Evolutionary conservation across 2,113 vertebrate genomes (phyloP), one percentile per base, ranked within the genome.

Genomic region (Xenotilapia flavipinnis): DNA sequence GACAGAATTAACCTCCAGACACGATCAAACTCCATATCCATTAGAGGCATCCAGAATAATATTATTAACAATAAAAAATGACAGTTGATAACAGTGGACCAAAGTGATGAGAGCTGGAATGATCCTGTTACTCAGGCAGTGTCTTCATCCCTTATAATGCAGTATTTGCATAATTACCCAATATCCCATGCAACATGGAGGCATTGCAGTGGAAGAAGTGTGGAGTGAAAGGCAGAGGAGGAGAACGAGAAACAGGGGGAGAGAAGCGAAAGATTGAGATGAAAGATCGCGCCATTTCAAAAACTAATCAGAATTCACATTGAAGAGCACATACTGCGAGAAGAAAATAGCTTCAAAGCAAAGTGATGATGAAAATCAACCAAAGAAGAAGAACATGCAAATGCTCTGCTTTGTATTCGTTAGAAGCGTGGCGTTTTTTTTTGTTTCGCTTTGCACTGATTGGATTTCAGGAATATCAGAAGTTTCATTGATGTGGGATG

Each of bases 1-100:
- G 93, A 94, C 87, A 91, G 23, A 95, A 94, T 94, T 93, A 95
- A 96, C 93, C 94, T 89, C 88, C 56, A 90, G 92, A 89, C 83
- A 86, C 81, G 19, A 95, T 93, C 92, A 93, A 87, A 92, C 92
- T 87, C 86, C 6, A 83, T 90, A 80, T 62, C 93, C 87, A 93
- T 92, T 85, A 84, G 87, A 89, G 54, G 79, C 83, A 87, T 80
- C 62, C 87, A 82, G 82, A 62, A 79, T 80, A 54, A 87, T 83
- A 85, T 85, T 65, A 88, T 87, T 14, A 42, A 55, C 68, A 80
- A 36, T 45, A 86, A 83, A 90, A 91, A 33, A 1, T 14, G 53
- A 86, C 13, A 77, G 68, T 85, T 83, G 86, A 82, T 89, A 93
- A 91, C 79, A 55, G 73, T 55, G 73, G 77, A 89, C 81, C 55